A percentile compares a stretch with the other conserved stretches of the same genome.
Evolutionary conservation across 2,888 invertebrate genomes (phyloP).

Genomic region (Lithosia quadra): DNA sequence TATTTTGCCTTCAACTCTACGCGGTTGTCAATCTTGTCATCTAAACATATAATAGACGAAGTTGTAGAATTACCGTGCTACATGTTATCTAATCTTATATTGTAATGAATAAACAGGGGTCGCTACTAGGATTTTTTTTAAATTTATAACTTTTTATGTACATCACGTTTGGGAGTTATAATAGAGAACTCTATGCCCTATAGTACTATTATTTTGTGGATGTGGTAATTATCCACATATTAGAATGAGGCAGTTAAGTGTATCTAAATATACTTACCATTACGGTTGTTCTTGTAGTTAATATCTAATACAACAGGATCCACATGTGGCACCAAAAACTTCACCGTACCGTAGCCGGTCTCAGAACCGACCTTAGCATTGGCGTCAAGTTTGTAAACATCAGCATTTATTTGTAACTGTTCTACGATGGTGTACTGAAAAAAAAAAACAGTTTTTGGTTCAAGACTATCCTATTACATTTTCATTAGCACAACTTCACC

Average conservation of each 20-base stretch:
- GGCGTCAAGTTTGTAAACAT: conserved; percentile 80
- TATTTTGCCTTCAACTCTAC: conserved; percentile 75
- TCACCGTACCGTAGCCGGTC: conserved; percentile 73
- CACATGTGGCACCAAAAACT: conserved; percentile 77
- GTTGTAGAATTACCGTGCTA: neutral
- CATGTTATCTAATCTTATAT: no score
- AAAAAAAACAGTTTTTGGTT: neutral
- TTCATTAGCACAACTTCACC: no score
- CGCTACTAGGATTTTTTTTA: no score
- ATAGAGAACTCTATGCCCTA: no score
- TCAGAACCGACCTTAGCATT: conserved; percentile 68
- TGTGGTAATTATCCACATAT: neutral
- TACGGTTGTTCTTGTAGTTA: conserved; percentile 75
- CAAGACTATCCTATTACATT: neutral
- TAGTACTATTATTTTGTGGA: no score
- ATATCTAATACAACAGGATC: conserved; percentile 80
- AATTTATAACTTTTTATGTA: no score
- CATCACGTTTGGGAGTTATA: no score
- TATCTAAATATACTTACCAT: conserved; percentile 55
- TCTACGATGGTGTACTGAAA: conserved; percentile 70
- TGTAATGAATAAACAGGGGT: no score
- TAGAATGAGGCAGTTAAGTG: no score
- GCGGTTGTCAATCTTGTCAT: conserved; percentile 64
- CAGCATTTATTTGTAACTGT: conserved; percentile 84
- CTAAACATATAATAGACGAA: conserved; percentile 49